Percentiles rank a stretch among this genome's conserved stretches.
Evolutionary conservation across 2,888 invertebrate species (phyloP).

Genomic region (Corbicula japonica): DNA sequence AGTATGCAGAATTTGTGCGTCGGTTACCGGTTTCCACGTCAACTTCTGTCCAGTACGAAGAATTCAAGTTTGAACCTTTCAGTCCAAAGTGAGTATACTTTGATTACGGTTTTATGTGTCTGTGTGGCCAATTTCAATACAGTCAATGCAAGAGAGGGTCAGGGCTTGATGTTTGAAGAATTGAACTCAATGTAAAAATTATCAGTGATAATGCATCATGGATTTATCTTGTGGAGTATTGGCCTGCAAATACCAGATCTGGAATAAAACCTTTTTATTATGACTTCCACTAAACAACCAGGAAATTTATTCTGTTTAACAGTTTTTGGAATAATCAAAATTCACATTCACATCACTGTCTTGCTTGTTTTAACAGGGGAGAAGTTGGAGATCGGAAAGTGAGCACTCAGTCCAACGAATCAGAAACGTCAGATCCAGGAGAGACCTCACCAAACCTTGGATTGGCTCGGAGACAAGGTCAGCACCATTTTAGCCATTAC

Average conservation of each 20-base stretch:
- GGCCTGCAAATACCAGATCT: no score
- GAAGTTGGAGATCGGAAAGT: constrained; percentile 72
- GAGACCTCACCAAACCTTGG: constrained; percentile 76
- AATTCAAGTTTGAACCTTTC: constrained; percentile 86
- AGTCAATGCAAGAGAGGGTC: no score
- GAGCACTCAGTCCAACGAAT: constrained; percentile 83
- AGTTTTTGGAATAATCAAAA: no score
- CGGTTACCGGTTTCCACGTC: constrained; percentile 83
- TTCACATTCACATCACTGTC: constrained; percentile 1
- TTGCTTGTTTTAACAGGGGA: constrained; percentile 36
- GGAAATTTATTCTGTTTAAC: no score
- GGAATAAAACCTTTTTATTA: no score
- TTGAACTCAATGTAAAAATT: no score
- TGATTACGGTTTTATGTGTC: no score
- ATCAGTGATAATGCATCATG: not conserved
- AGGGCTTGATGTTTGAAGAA: no score
- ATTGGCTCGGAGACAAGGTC: constrained; percentile 68
- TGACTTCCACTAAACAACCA: no score
- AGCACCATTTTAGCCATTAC: no score
- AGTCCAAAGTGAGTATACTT: constrained; percentile 53
- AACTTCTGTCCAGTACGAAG: constrained; percentile 70
- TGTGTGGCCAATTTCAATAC: no score
- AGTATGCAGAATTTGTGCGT: constrained; percentile 88
- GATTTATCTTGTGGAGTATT: no score
- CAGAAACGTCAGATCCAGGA: constrained; percentile 79